Percentiles rank a stretch among this genome's conserved stretches.
phyloP scores from a whole-genome alignment of 2,797 vertebrate species.

The Cephalopachus bancanus region DNA sequence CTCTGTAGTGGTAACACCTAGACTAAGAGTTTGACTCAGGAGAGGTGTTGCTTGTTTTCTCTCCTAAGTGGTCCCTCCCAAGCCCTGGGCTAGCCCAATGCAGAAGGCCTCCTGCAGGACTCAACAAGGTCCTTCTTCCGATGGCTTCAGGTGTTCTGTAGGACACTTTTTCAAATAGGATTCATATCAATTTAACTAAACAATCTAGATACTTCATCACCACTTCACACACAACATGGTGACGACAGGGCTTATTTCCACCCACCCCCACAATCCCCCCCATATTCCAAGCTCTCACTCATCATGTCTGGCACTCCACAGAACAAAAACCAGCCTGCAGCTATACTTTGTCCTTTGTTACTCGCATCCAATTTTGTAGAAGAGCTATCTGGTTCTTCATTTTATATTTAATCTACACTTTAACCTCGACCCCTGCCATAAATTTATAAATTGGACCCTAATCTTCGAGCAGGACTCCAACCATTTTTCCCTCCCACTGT shows the following conservation, averaged over 20 bases:
- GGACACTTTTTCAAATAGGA: background rate
- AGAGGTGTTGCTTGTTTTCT: background rate
- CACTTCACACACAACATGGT: background rate
- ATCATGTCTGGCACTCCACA: background rate
- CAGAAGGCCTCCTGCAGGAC: background rate
- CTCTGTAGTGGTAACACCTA: background rate
- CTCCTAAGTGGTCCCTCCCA: background rate
- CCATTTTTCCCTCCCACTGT: background rate
- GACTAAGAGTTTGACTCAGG: background rate
- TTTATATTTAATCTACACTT: slow-evolving; percentile 35
- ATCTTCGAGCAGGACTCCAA: background rate
- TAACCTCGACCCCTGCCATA: slow-evolving; percentile 35
- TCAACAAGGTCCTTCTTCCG: background rate
- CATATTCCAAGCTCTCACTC: background rate
- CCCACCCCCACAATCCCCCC: too few species aligned
- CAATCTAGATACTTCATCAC: too few species aligned
- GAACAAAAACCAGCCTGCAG: background rate
- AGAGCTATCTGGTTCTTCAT: slow-evolving; percentile 42
- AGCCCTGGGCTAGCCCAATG: background rate
- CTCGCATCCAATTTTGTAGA: background rate
- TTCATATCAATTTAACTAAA: background rate
- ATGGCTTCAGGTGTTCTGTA: background rate
- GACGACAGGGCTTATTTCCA: background rate
- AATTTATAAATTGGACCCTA: slow-evolving; percentile 40
- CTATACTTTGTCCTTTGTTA: background rate